phyloP scores from a whole-genome alignment of 2,888 invertebrate species.

The Strigamia transsilvanica region DNA sequence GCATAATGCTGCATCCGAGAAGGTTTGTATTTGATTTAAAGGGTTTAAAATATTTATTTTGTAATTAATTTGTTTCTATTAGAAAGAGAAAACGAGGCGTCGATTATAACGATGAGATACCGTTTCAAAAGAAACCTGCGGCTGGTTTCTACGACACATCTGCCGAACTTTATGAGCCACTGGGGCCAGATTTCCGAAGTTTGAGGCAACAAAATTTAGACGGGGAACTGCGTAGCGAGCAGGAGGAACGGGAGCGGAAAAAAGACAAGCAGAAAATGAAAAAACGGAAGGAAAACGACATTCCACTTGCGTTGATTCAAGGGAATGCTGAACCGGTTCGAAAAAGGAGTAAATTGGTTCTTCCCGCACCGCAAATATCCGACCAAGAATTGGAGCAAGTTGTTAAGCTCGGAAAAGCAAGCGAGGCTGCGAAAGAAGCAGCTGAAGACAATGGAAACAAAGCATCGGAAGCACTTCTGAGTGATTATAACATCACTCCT shows the following conservation, averaged over 20 bases:
- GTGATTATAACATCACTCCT: conserved; percentile 79
- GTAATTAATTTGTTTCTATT: conserved; percentile 55
- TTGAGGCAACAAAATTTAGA: conserved; percentile 92
- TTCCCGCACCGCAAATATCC: conserved; percentile 96
- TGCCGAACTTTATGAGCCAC: conserved; percentile 84
- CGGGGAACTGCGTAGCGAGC: conserved; percentile 87
- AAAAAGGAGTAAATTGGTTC: conserved; percentile 92
- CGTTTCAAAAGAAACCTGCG: conserved; percentile 94
- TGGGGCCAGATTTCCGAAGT: conserved; percentile 87
- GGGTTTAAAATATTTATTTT: too few species aligned
- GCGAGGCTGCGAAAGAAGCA: conserved; percentile 71
- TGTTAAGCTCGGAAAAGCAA: conserved; percentile 81
- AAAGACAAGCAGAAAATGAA: conserved; percentile 96
- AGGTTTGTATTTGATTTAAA: conserved; percentile 21
- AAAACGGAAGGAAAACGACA: conserved; percentile 92
- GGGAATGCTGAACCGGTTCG: conserved; percentile 77
- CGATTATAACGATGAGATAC: conserved; percentile 96
- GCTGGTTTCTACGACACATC: conserved; percentile 95
- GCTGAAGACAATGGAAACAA: conserved; percentile 83
- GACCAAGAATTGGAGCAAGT: conserved; percentile 76
- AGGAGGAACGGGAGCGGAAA: conserved; percentile 90
- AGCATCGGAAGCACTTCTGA: conserved; percentile 85
- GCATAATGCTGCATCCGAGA: conserved; percentile 72
- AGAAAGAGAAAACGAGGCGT: conserved; percentile 79
- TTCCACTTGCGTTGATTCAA: conserved; percentile 84